Percentiles rank a stretch among this genome's conserved stretches.
Conservation (phyloP, 2,797 vertebrate genomes). For the Eremophila alpestris region DNA sequence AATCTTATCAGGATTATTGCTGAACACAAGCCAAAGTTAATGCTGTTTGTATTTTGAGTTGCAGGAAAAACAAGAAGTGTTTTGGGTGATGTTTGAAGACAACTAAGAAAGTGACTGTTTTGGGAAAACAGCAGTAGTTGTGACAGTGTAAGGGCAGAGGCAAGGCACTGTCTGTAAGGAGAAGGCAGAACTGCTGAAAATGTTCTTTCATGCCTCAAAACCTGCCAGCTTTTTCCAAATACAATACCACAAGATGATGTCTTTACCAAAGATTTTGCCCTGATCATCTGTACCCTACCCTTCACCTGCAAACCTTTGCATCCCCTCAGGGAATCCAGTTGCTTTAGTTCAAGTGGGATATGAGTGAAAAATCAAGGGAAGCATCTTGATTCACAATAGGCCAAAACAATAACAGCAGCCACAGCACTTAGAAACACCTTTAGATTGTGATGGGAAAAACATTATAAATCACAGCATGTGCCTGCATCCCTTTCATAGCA, state of each 20-base stretch:
- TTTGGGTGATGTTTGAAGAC: background rate
- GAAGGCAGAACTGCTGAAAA: background rate
- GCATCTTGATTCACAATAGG: background rate
- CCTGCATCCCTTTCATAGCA: background rate
- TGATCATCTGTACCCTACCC: background rate
- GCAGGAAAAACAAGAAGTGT: background rate
- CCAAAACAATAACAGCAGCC: background rate
- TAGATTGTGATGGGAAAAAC: background rate
- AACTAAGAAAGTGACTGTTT: background rate
- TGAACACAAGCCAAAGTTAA: background rate
- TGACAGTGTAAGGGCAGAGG: background rate
- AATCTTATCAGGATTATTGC: constrained; percentile 20
- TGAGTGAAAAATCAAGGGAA: background rate
- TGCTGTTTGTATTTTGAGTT: background rate
- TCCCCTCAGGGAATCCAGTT: background rate
- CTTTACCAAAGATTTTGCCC: background rate
- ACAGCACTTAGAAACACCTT: background rate
- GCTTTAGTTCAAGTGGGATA: background rate
- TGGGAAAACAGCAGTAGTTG: background rate
- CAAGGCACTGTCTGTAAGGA: background rate
- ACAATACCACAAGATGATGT: background rate
- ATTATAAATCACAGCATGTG: background rate
- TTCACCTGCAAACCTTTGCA: background rate
- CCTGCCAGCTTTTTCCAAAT: background rate
- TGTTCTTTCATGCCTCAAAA: background rate